Evolutionary conservation across 1,140 invertebrate genomes (phyloP), one percentile per base, ranked within the genome.

Genomic region (Probaryconus sp.): DNA sequence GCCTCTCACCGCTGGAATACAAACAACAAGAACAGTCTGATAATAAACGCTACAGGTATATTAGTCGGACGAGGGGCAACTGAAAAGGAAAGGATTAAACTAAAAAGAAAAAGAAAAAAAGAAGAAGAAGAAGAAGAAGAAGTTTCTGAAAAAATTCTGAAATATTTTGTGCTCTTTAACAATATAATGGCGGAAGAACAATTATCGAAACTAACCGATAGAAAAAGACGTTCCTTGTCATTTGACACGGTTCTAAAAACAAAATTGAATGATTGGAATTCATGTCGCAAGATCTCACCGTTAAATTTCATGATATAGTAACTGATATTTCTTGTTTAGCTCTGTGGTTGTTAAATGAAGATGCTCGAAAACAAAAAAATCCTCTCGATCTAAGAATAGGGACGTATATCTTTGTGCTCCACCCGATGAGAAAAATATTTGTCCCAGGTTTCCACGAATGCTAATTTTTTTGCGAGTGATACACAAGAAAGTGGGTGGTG

Each of bases 401-500:
- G 16, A 5, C 21, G 7, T 24, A 7, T 24, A 31, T 31, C 30
- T 31, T 31, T 9, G 30, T 31, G 21, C 3, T 24, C 21, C 3
- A 4, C 21, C 5, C 26, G 31, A 71, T 65, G 56, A 56, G 56
- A 74, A 68, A 68, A 74, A 64, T 61, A 21, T 5, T 18, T 13
- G n/a, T 0, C 6, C 1, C 16, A 14, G 40, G 50, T 69, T 75
- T 64, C 58, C 64, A 64, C 53, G 64, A 75, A 75, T 58, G 60
- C 38, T 51, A 61, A 69, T 65, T 65, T 76, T 68, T 70, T 65
- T 60, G 24, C 43, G 26, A 17, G 24, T 13, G 14, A 26, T 16
- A 17, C 43, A 11, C 14, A 60, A 64, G 50, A 63, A 74, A 55
- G 76, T 80, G 78, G 81, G 73, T 81, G 75, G 76, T 78, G 70